These are phyloP conservation scores for Merluccius polli DNA, from an alignment of 2,797 vertebrate genomes.

Conservation along the genomic window DNA sequence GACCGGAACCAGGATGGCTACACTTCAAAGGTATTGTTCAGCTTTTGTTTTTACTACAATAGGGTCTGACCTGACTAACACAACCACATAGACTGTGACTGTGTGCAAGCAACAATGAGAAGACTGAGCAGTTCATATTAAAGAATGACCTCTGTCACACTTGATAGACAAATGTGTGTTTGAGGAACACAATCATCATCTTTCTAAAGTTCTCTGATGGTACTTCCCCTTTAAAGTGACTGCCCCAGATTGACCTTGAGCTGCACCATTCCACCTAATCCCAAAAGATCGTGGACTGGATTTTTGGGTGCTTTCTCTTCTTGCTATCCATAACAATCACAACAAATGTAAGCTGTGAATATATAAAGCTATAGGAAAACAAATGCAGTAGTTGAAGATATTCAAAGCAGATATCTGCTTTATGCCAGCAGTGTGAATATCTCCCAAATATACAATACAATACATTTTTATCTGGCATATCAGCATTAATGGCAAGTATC, in stretches of 20 bases:
- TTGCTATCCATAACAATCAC: not conserved
- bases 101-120: not conserved
- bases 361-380: not conserved
- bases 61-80: too few relatives aligned
- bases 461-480: not conserved
- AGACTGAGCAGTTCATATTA: not conserved
- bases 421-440: too few relatives aligned
- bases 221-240: too few relatives aligned
- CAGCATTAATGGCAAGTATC: not conserved
- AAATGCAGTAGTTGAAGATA: not conserved
- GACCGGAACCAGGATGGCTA: not conserved
- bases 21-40: slow-evolving; percentile 23
- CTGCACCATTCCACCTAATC: not conserved
- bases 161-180: not conserved
- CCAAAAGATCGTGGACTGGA: too few relatives aligned
- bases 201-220: too few relatives aligned
- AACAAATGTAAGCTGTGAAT: not conserved
- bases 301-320: not conserved
- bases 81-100: not conserved
- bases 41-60: not conserved
- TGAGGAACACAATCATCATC: not conserved
- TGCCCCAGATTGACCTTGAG: not conserved
- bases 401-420: not conserved
- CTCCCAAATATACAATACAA: not conserved
- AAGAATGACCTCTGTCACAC: not conserved